These are phyloP conservation scores for Rhagophthalmus giganteus DNA, from an alignment of 2,888 invertebrate genomes.

Conservation along the genomic window DNA sequence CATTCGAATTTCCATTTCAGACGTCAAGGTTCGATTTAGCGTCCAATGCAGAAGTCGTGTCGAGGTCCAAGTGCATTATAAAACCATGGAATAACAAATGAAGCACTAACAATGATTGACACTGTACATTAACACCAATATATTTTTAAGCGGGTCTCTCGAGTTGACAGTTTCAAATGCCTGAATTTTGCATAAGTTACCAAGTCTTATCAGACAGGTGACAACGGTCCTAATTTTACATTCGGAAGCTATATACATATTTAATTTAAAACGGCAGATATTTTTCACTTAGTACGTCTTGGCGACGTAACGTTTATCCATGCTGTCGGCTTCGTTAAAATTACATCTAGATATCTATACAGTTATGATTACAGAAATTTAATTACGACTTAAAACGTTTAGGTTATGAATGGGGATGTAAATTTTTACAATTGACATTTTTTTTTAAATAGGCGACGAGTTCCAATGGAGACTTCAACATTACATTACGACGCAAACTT, in stretches of 20 bases:
- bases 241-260: conserved; percentile 35
- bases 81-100: conserved; percentile 34
- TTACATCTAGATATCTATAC: not conserved
- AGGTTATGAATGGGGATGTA: too few species aligned
- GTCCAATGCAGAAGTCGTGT: conserved; percentile 34
- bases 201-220: conserved; percentile 34
- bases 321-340: not conserved
- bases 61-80: conserved; percentile 33
- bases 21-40: too few species aligned
- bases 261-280: conserved; percentile 25
- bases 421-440: too few species aligned
- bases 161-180: conserved; percentile 34
- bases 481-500: too few species aligned
- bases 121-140: conserved; percentile 37
- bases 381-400: too few species aligned
- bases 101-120: conserved; percentile 36
- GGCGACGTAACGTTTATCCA: conserved; percentile 14
- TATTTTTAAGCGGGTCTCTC: conserved; percentile 37
- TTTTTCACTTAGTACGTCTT: conserved; percentile 24
- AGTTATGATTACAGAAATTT: not conserved
- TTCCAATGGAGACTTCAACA: too few species aligned
- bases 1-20: too few species aligned
- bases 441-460: too few species aligned
- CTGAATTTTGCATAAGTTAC: conserved; percentile 36
- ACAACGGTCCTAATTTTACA: conserved; percentile 40